Percentiles rank a stretch among this genome's conserved stretches.
These are phyloP conservation scores for Pygocentrus nattereri DNA, from an alignment of 2,797 vertebrate genomes.

Conservation along the genomic window DNA sequence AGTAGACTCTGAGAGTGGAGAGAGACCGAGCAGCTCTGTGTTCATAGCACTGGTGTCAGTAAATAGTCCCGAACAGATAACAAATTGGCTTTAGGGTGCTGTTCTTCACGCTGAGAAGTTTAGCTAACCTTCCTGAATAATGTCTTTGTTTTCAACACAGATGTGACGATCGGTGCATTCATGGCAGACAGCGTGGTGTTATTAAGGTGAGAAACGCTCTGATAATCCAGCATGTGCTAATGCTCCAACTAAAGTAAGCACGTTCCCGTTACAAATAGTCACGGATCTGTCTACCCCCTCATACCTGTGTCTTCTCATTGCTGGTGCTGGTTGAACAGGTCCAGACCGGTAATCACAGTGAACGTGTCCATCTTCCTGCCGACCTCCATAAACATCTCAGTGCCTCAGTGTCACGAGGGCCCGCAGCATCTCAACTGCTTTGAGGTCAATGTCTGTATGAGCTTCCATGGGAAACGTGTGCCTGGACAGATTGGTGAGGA, in stretches of 20 bases:
- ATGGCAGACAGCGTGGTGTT: slow-evolving; percentile 93
- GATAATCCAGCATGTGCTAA: not conserved
- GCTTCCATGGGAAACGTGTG: slow-evolving; percentile 87
- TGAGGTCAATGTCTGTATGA: slow-evolving; percentile 87
- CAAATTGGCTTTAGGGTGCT: not conserved
- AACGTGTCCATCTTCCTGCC: slow-evolving; percentile 91
- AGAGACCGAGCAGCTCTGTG: not conserved
- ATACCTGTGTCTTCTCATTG: not conserved
- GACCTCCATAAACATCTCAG: slow-evolving; percentile 92
- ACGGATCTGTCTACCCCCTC: not conserved
- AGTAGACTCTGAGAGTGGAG: not conserved
- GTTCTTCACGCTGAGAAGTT: not conserved
- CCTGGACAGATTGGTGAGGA: slow-evolving; percentile 93
- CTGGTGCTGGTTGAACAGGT: slow-evolving; percentile 72
- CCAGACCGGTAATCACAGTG: slow-evolving; percentile 92
- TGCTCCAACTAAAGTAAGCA: not conserved
- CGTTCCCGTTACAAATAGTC: not conserved
- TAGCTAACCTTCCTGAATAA: slow-evolving; percentile 5
- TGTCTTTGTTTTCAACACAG: slow-evolving; percentile 79
- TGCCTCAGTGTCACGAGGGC: slow-evolving; percentile 92
- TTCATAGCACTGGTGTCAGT: not conserved
- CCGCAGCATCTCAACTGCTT: slow-evolving; percentile 91
- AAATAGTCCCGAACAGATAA: not conserved
- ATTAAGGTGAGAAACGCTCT: slow-evolving; percentile 85
- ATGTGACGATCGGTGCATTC: slow-evolving; percentile 95